phyloP scores from a whole-genome alignment of 2,797 vertebrate species.

The Remorina albescens region DNA sequence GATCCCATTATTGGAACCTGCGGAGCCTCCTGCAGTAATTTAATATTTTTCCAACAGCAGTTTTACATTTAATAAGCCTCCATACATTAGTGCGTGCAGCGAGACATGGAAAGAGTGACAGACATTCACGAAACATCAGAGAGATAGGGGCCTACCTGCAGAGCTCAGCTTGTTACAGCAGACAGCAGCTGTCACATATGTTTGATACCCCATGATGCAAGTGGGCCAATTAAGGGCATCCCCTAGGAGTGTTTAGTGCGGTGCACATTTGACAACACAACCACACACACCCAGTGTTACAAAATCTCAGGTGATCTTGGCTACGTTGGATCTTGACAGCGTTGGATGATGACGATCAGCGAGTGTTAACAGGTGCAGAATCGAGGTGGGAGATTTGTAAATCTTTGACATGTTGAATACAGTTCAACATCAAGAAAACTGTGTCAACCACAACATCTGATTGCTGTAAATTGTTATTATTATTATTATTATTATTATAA shows the following conservation, averaged over 20 bases:
- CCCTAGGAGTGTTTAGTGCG: slow-evolving; percentile 36
- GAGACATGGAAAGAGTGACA: neutral
- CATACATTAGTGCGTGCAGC: neutral
- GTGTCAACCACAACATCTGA: neutral
- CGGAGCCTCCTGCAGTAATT: neutral
- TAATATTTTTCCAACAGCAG: neutral
- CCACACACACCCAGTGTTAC: slow-evolving; percentile 10
- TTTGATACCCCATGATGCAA: slow-evolving; percentile 58
- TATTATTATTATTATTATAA: too few species aligned
- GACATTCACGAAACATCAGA: neutral
- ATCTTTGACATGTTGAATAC: too few species aligned
- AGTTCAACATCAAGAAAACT: neutral
- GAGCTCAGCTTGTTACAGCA: slow-evolving; percentile 12
- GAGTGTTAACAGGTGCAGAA: slow-evolving; percentile 16
- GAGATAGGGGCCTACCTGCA: neutral
- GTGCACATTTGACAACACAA: slow-evolving; percentile 2
- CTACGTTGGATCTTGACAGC: slow-evolving; percentile 9
- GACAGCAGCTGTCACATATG: slow-evolving; percentile 55
- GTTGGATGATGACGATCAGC: slow-evolving; percentile 3
- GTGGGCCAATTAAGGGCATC: slow-evolving; percentile 63
- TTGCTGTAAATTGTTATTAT: too few species aligned
- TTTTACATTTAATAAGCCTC: slow-evolving; percentile 14
- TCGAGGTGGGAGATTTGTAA: slow-evolving; percentile 17
- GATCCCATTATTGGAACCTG: neutral
- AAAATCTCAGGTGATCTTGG: neutral